phyloP scores from a whole-genome alignment of 2,888 invertebrate species.

The Imbricaverruca yamaguchii region DNA sequence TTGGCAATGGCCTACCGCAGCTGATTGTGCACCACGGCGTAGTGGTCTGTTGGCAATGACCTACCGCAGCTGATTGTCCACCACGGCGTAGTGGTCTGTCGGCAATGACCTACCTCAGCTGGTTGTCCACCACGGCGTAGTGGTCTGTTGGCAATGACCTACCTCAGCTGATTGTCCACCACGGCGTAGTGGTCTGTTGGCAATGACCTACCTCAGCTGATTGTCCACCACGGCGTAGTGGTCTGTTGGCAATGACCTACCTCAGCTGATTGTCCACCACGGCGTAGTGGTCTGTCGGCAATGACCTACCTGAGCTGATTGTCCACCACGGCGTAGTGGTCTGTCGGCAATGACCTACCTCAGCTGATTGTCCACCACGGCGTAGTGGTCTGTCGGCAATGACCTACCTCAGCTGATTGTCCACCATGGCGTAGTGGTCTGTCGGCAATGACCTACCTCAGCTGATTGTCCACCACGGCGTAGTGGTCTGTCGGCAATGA shows the following conservation, averaged over 20 bases:
- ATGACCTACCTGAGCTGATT: no score
- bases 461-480: not conserved
- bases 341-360: no score
- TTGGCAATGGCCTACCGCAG: not conserved
- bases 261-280: not conserved
- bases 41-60: not conserved
- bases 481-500: not conserved
- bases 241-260: not conserved
- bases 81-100: not conserved
- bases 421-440: no score
- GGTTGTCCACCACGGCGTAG: slow-evolving; percentile 9
- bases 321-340: no score
- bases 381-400: no score
- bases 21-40: not conserved
- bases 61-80: slow-evolving; percentile 10
- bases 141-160: not conserved
- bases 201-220: not conserved
- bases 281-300: no score
- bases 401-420: no score
- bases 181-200: not conserved
- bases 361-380: no score
- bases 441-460: not conserved
- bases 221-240: not conserved
- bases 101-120: not conserved
- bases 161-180: slow-evolving; percentile 14